Conservation (phyloP, 2,888 invertebrate genomes). For the Autographa pulchrina region DNA sequence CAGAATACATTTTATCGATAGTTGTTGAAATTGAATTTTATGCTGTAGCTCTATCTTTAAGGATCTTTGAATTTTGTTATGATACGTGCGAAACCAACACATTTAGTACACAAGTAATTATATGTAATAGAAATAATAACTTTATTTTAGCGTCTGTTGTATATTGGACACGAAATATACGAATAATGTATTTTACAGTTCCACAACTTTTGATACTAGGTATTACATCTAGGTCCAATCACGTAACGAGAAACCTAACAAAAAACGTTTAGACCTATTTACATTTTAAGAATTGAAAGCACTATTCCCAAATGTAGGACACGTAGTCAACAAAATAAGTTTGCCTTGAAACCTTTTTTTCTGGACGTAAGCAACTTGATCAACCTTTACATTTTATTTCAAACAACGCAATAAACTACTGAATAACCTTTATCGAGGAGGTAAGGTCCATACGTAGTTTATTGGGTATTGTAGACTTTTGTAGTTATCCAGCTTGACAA, state of each 20-base stretch:
- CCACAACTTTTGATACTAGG: not conserved
- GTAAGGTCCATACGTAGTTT: constrained; percentile 16
- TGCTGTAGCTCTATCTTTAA: too few relatives aligned
- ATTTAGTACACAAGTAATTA: too few relatives aligned
- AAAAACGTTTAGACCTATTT: constrained; percentile 24
- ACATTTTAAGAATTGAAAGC: constrained; percentile 28
- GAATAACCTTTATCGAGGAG: constrained; percentile 13
- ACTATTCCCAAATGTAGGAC: constrained; percentile 15
- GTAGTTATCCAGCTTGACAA: constrained; percentile 19
- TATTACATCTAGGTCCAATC: constrained; percentile 20
- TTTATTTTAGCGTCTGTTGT: too few relatives aligned
- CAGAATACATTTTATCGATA: not conserved
- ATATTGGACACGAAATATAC: too few relatives aligned
- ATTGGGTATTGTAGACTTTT: constrained; percentile 25
- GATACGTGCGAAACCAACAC: too few relatives aligned
- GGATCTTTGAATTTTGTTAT: too few relatives aligned
- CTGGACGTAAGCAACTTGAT: not conserved
- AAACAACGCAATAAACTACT: constrained; percentile 26
- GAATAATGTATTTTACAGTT: not conserved
- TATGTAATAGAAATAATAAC: too few relatives aligned
- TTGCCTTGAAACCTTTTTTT: constrained; percentile 23
- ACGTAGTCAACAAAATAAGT: constrained; percentile 29
- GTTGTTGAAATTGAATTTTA: not conserved
- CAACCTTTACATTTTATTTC: constrained; percentile 8
- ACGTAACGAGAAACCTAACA: constrained; percentile 33